These are phyloP conservation scores for Ephialtes manifestator DNA, from an alignment of 2,888 invertebrate species.

Conservation along the genomic window DNA sequence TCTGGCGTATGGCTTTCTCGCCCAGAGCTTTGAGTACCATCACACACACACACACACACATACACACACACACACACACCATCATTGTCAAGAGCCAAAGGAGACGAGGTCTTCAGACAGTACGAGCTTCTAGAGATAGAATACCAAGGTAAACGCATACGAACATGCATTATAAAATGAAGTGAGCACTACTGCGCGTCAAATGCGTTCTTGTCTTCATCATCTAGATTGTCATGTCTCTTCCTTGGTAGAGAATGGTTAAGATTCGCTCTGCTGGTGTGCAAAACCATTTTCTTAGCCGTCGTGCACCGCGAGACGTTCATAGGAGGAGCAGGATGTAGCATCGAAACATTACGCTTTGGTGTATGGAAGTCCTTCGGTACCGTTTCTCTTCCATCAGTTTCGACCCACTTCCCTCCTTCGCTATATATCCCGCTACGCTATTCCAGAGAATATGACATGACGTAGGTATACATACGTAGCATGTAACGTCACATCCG, in stretches of 20 bases:
- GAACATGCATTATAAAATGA: constrained; percentile 19
- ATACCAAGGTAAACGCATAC: not conserved
- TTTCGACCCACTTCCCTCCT: not conserved
- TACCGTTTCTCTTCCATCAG: constrained; percentile 28
- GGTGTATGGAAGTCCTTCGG: constrained; percentile 29
- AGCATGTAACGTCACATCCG: constrained; percentile 39
- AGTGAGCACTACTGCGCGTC: not conserved
- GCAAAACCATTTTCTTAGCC: constrained; percentile 32
- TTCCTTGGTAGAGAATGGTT: not conserved
- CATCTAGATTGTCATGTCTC: constrained; percentile 27
- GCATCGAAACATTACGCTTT: constrained; percentile 14
- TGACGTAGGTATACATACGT: constrained; percentile 10
- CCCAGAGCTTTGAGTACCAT: not conserved
- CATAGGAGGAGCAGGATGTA: not conserved
- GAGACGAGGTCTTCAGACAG: not conserved
- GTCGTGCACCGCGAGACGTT: not conserved
- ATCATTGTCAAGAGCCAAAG: not conserved
- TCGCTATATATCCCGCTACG: not conserved
- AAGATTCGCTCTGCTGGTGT: not conserved
- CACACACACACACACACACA: not conserved
- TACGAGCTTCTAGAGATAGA: not conserved
- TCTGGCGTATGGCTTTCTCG: not conserved
- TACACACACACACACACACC: not conserved
- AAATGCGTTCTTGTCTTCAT: constrained; percentile 10
- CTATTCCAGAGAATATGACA: constrained; percentile 17